phyloP scores from a whole-genome alignment of 2,888 invertebrate species.

The Hofmannophila pseudospretella region DNA sequence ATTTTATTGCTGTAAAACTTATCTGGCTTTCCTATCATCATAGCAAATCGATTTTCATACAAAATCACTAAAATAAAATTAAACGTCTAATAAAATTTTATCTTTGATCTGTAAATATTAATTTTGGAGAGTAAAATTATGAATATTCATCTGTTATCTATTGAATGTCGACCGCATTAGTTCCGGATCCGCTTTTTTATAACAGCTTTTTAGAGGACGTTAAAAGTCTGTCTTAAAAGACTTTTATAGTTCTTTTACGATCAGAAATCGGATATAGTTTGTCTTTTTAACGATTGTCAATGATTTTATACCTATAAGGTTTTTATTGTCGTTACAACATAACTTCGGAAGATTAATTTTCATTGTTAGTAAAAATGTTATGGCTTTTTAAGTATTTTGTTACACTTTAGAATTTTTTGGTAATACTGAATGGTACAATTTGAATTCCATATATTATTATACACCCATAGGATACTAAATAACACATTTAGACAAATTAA shows the following conservation, averaged over 20 bases:
- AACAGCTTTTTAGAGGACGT: conserved; percentile 46
- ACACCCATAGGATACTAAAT: too few relatives aligned
- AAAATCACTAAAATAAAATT: neutral
- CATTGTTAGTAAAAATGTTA: conserved; percentile 38
- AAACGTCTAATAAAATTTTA: neutral
- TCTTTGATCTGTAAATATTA: neutral
- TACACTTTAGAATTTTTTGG: neutral
- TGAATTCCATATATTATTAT: too few relatives aligned
- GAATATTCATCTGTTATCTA: neutral
- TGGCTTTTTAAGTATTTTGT: conserved; percentile 20
- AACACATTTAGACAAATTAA: too few relatives aligned
- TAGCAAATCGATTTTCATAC: neutral
- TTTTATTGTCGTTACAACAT: conserved; percentile 20
- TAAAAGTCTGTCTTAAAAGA: conserved; percentile 61
- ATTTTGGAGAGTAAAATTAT: neutral
- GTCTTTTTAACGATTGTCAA: conserved; percentile 51
- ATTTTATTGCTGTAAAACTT: neutral
- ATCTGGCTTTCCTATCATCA: neutral
- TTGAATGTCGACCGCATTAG: conserved; percentile 14
- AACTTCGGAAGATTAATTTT: conserved; percentile 46
- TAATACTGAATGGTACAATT: neutral
- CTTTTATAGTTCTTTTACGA: conserved; percentile 60
- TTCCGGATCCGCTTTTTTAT: conserved; percentile 44
- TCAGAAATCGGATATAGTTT: conserved; percentile 63
- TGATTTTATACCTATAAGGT: conserved; percentile 42